Percentiles rank a stretch among this genome's conserved stretches.
Evolutionary conservation across 2,888 invertebrate genomes (phyloP).

Genomic region (Amphipoea oculea): DNA sequence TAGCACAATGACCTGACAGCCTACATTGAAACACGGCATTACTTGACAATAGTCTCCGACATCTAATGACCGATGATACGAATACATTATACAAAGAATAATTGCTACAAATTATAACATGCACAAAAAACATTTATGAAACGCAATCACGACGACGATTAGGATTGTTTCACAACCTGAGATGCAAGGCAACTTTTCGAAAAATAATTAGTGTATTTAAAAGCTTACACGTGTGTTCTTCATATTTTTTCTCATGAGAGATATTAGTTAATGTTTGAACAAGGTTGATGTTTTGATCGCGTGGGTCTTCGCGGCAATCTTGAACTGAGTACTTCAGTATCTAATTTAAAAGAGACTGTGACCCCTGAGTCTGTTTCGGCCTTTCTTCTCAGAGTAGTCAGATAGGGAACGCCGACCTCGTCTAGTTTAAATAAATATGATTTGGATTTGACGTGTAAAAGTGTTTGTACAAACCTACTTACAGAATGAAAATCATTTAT

Average conservation of each 20-base stretch:
- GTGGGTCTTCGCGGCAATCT: not conserved
- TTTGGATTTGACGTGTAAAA: not conserved
- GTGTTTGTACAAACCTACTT: no score
- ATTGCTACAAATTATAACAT: conserved; percentile 57
- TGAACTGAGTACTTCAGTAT: not conserved
- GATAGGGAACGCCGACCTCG: not conserved
- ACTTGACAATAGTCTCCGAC: conserved; percentile 29
- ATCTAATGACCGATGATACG: conserved; percentile 12
- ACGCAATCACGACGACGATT: conserved; percentile 46
- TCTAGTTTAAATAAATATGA: not conserved
- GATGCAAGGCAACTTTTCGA: conserved; percentile 33
- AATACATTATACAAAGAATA: conserved; percentile 30
- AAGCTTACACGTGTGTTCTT: conserved; percentile 9
- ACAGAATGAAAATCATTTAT: not conserved
- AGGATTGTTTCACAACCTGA: conserved; percentile 36
- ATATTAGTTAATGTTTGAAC: conserved; percentile 20
- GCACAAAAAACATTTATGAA: conserved; percentile 41
- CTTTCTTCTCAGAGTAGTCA: not conserved
- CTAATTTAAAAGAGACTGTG: not conserved
- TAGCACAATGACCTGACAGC: conserved; percentile 42
- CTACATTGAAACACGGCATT: conserved; percentile 32
- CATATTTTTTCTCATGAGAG: conserved; percentile 23
- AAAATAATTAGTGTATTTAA: conserved; percentile 46
- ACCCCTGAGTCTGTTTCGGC: not conserved
- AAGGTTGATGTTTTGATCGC: conserved; percentile 26